A percentile compares a stretch with the other conserved stretches of the same genome.
Conservation (phyloP, 1,140 invertebrate genomes). For the Brachionus rubens region DNA sequence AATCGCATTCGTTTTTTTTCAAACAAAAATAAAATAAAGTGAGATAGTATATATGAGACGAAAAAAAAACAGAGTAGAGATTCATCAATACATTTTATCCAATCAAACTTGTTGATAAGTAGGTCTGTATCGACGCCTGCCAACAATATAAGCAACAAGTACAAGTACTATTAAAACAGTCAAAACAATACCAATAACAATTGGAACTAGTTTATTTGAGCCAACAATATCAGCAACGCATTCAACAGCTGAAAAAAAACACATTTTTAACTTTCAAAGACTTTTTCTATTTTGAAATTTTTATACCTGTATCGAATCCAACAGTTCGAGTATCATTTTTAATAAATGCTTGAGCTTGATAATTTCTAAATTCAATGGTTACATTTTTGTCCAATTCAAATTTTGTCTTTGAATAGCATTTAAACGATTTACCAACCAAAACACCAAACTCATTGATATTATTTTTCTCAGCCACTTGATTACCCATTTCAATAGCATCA, state of each 20-base stretch:
- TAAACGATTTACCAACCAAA: constrained; percentile 14
- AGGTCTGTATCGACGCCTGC: constrained; percentile 65
- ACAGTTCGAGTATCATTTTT: not conserved
- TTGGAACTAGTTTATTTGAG: constrained; percentile 76
- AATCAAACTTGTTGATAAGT: constrained; percentile 37
- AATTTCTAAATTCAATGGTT: constrained; percentile 38
- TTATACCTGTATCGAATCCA: constrained; percentile 23
- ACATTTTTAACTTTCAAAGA: not conserved
- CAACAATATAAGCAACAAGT: constrained; percentile 83
- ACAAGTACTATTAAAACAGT: constrained; percentile 84
- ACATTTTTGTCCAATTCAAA: constrained; percentile 5
- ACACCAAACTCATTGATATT: not conserved
- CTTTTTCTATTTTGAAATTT: not conserved
- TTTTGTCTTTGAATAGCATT: constrained; percentile 18
- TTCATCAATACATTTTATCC: no score
- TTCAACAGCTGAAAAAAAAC: not conserved
- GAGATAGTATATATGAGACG: not conserved
- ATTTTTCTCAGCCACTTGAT: not conserved
- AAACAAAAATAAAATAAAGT: not conserved
- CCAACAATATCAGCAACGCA: constrained; percentile 21
- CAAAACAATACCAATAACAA: constrained; percentile 85
- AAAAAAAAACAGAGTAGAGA: not conserved
- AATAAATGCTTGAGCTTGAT: constrained; percentile 28
- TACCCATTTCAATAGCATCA: constrained; percentile 8
- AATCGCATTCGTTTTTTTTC: not conserved